These are phyloP conservation scores for Furcifer pardalis DNA, from an alignment of 2,797 vertebrate genomes.

Conservation along the genomic window DNA sequence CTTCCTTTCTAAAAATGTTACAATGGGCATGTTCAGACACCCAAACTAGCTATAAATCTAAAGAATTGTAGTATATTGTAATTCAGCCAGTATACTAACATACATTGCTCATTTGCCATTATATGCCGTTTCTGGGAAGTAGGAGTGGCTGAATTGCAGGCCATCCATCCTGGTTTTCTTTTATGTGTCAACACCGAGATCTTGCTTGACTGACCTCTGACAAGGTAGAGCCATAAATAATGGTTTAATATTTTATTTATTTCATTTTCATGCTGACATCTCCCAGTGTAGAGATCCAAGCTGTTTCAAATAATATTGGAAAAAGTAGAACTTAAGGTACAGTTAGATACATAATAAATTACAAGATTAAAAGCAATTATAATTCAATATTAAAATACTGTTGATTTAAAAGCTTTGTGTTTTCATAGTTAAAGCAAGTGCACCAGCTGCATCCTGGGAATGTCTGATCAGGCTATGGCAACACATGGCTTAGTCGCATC, in stretches of 20 bases:
- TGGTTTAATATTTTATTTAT: neutral
- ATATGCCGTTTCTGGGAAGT: neutral
- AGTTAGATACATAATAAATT: too few relatives aligned
- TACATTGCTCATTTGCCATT: neutral
- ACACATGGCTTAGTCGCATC: too few relatives aligned
- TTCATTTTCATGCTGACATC: too few relatives aligned
- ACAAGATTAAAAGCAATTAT: too few relatives aligned
- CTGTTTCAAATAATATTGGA: too few relatives aligned
- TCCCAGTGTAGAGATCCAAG: too few relatives aligned
- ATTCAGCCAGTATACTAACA: neutral
- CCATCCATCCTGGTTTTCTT: neutral
- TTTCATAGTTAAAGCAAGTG: too few relatives aligned
- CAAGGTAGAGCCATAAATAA: neutral
- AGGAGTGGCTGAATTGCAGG: neutral
- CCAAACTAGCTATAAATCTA: neutral
- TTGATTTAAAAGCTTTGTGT: too few relatives aligned
- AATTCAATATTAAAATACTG: too few relatives aligned
- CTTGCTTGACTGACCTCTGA: neutral
- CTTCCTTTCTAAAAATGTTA: neutral
- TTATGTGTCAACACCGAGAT: neutral
- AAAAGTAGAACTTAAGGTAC: too few relatives aligned
- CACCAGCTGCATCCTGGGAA: too few relatives aligned
- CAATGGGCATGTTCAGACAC: neutral
- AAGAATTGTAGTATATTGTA: neutral
- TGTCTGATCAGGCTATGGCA: too few relatives aligned